These are phyloP conservation scores for Carassius gibelio DNA, from an alignment of 2,113 vertebrate genomes.

Conservation along the genomic window DNA sequence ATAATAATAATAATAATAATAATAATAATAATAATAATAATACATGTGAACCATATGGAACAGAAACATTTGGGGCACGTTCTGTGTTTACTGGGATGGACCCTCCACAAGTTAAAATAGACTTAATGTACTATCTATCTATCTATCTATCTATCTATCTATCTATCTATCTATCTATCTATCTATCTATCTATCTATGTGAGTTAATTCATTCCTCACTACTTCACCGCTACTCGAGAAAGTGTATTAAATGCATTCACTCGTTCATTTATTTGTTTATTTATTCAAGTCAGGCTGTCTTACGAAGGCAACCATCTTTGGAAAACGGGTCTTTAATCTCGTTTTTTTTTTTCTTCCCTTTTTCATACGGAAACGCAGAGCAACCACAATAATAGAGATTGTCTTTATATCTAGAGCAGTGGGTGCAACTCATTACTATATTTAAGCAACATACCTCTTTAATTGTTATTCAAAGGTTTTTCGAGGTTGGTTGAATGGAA, in stretches of 20 bases:
- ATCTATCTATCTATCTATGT: not conserved
- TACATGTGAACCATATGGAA: too few species aligned
- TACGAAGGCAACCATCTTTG: constrained; percentile 8
- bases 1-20: too few species aligned
- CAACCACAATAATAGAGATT: too few species aligned
- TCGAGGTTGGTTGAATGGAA: not conserved
- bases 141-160: not conserved
- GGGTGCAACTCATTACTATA: not conserved
- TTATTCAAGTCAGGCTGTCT: not conserved
- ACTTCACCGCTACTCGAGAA: not conserved
- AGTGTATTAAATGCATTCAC: not conserved
- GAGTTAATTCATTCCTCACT: not conserved
- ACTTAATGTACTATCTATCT: not conserved
- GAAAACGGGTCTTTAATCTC: not conserved
- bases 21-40: too few species aligned
- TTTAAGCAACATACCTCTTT: not conserved
- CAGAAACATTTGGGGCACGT: not conserved
- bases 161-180: not conserved
- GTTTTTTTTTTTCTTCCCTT: too few species aligned
- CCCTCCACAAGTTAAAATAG: not conserved
- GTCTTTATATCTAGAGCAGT: too few species aligned
- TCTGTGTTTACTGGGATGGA: not conserved
- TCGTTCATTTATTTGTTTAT: not conserved
- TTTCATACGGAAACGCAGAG: not conserved
- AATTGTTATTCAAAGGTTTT: not conserved